These are phyloP conservation scores for Lasioglossum baleicum DNA, from an alignment of 1,140 invertebrate species.

Conservation along the genomic window DNA sequence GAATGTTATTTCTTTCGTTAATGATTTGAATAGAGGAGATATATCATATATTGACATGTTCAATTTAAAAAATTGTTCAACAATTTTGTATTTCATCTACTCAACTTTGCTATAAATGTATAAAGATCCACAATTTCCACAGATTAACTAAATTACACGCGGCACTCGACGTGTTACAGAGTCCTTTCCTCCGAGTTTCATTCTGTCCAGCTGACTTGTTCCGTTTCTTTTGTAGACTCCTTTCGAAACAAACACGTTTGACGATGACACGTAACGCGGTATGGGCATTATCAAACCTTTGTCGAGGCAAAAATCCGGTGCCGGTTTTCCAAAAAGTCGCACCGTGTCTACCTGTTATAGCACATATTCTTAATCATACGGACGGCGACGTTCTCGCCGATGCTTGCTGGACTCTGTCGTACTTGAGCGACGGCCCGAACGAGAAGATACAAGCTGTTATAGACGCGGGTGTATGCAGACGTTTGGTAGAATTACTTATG, in stretches of 20 bases:
- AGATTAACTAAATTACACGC: too few relatives aligned
- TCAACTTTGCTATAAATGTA: too few relatives aligned
- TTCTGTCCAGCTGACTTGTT: background rate
- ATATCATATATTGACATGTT: too few relatives aligned
- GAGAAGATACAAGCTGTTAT: conserved; percentile 99
- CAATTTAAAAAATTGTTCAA: too few relatives aligned
- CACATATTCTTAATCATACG: conserved; percentile 91
- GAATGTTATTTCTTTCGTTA: too few relatives aligned
- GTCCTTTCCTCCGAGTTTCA: background rate
- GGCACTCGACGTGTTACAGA: too few relatives aligned
- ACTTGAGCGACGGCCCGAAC: conserved; percentile 97
- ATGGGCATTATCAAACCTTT: conserved; percentile 97
- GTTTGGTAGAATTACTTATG: conserved; percentile 96
- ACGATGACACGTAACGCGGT: conserved; percentile 98
- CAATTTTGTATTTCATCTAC: too few relatives aligned
- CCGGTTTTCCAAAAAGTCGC: conserved; percentile 94
- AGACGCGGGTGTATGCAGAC: conserved; percentile 95
- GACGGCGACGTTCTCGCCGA: conserved; percentile 96
- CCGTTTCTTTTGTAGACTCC: conserved; percentile 82
- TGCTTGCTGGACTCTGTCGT: conserved; percentile 93
- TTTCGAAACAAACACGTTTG: conserved; percentile 90
- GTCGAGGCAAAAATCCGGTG: conserved; percentile 97
- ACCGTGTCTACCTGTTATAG: conserved; percentile 91
- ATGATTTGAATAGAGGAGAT: too few relatives aligned
- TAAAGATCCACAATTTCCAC: too few relatives aligned